A percentile compares a stretch with the other conserved stretches of the same genome.
Conservation (phyloP, 2,797 vertebrate genomes). For the Syngnathus rostellatus region DNA sequence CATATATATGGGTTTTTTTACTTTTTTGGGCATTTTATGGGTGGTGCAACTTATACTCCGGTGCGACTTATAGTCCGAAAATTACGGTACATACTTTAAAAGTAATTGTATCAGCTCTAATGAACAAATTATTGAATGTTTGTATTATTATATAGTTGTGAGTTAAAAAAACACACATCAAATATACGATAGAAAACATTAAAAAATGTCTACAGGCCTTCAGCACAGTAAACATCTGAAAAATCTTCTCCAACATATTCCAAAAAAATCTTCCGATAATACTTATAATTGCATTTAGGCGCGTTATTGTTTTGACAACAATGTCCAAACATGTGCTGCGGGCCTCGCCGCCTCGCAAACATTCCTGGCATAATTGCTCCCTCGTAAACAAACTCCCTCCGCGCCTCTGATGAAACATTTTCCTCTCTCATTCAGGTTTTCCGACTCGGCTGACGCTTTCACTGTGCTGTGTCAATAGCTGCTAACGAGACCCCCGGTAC, state of each 20-base stretch:
- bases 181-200: not conserved
- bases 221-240: not conserved
- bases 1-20: no score
- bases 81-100: not conserved
- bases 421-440: slow-evolving; percentile 55
- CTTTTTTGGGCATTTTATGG: no score
- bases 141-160: not conserved
- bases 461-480: slow-evolving; percentile 56
- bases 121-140: no score
- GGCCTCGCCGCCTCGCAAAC: slow-evolving; percentile 26
- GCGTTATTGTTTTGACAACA: slow-evolving; percentile 46
- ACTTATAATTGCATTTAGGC: slow-evolving; percentile 10
- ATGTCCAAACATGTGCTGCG: slow-evolving; percentile 46
- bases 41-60: no score
- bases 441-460: slow-evolving; percentile 46
- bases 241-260: no score
- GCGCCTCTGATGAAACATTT: slow-evolving; percentile 37
- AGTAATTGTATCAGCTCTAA: not conserved
- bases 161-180: not conserved
- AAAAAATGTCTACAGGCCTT: slow-evolving; percentile 11
- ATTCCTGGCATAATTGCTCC: slow-evolving; percentile 29
- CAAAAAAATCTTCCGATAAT: not conserved
- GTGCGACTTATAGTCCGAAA: no score
- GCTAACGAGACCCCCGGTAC: slow-evolving; percentile 48
- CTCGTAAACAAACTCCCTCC: slow-evolving; percentile 29